These are phyloP conservation scores for Solea senegalensis DNA, from an alignment of 2,113 vertebrate species.

Conservation along the genomic window DNA sequence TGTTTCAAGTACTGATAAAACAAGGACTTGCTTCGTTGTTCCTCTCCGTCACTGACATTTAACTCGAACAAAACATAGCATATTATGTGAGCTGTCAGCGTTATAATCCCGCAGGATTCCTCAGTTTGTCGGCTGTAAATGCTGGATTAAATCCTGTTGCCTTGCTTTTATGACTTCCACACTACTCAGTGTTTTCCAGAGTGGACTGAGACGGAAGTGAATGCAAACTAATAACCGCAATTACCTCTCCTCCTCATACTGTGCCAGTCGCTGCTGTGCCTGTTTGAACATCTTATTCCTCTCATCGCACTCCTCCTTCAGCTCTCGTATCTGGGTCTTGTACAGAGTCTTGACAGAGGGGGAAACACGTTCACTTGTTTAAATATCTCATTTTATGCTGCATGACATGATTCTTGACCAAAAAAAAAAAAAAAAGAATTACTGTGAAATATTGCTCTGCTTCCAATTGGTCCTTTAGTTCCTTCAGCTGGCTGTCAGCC, in stretches of 20 bases:
- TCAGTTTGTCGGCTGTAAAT: background rate
- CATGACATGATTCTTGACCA: constrained; percentile 8
- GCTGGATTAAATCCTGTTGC: background rate
- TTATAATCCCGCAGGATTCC: background rate
- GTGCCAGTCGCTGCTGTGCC: constrained; percentile 87
- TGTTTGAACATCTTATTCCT: constrained; percentile 90
- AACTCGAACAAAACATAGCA: background rate
- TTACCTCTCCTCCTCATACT: constrained; percentile 93
- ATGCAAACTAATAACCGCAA: background rate
- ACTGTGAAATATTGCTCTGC: constrained; percentile 96
- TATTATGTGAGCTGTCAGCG: background rate
- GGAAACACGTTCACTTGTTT: constrained; percentile 5
- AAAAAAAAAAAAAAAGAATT: constrained; percentile 33
- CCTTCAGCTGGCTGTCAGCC: constrained; percentile 91
- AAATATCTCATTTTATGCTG: background rate
- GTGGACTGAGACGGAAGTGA: background rate
- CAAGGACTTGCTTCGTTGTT: no score
- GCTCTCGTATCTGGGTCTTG: constrained; percentile 94
- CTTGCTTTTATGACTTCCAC: no score
- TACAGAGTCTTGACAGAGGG: constrained; percentile 87
- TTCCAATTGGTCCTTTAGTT: constrained; percentile 95
- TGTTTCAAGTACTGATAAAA: no score
- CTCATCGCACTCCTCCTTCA: constrained; percentile 93
- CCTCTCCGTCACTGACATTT: background rate
- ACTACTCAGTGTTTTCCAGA: background rate